Base-by-base conservation (phyloP, 2,797 vertebrate species). In the Podargus strigoides region DNA sequence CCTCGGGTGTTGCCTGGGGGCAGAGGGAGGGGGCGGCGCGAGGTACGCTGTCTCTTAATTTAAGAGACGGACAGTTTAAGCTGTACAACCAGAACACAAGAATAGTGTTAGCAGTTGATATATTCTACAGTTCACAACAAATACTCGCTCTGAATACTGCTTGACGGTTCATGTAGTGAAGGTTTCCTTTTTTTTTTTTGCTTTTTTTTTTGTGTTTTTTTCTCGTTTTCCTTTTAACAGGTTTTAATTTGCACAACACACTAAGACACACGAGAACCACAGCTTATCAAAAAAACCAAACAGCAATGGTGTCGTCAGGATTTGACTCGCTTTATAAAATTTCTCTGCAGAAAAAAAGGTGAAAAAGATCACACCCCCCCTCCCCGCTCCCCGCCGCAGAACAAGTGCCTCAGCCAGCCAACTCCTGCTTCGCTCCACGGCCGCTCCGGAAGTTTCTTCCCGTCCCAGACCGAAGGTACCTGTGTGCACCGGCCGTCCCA, bases 71-170 rank as follows among this genome's bases (percentile, higher is more conserved):
- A 96, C 88, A 72, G 14, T 58, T 75, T 60, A 89, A 96, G 97
- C 97, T 97, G 95, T 85, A 97, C 97, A 97, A 62, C 80, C 93
- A 95, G 94, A 93, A 96, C 97, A 96, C 94, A 89, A 89, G 94
- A 93, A 92, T 93, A 98, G 97, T 97, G 98, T 97, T 95, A 97
- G 96, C 87, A 87, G 87, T 75, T 81, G 96, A 86, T 92, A 96
- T 92, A 96, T 85, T 89, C 96, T 96, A 97, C 96, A 96, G 95
- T 84, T 96, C 96, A 97, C 95, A 74, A 97, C 97, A 96, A 97
- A 97, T 93, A 97, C 97, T 97, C 83, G 92, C 91, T 97, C 84
- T 36, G 96, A 97, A 97, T 97, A 97, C 98, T 97, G 98, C 95
- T 97, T n/a, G 90, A 97, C 73, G 95, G 95, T 95, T 97, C 89